phyloP scores from a whole-genome alignment of 1,140 invertebrate genomes.

The Tetranychus urticae region DNA sequence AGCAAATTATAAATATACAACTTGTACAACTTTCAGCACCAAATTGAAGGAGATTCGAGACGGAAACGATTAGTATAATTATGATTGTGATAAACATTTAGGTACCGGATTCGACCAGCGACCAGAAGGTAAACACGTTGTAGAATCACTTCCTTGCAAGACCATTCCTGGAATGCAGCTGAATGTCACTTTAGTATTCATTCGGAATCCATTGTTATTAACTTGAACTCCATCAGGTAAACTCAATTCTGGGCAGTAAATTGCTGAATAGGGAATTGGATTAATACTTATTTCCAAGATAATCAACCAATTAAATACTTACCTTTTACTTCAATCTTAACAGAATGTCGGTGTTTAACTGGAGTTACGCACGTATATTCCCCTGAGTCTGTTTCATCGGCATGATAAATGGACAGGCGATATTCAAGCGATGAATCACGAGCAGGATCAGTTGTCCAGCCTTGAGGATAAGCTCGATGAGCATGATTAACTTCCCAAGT shows the following conservation, averaged over 20 bases:
- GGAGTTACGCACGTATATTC: conserved; percentile 55
- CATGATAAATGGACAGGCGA: conserved; percentile 49
- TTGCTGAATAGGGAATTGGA: conserved; percentile 23
- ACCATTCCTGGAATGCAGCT: conserved; percentile 55
- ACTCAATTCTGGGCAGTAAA: conserved; percentile 43
- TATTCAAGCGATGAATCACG: conserved; percentile 52
- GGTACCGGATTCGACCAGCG: conserved; percentile 57
- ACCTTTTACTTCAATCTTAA: conserved; percentile 53
- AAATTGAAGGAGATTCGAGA: too few relatives aligned
- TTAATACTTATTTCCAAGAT: not conserved
- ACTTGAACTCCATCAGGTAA: conserved; percentile 39
- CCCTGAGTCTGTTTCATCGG: conserved; percentile 49
- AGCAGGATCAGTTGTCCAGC: conserved; percentile 50
- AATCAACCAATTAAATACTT: not conserved
- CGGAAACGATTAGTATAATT: too few relatives aligned
- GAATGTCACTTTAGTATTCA: conserved; percentile 45
- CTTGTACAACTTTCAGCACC: too few relatives aligned
- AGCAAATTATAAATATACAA: too few relatives aligned
- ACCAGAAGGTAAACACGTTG: conserved; percentile 47
- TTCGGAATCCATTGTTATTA: conserved; percentile 38
- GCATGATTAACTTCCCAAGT: conserved; percentile 49
- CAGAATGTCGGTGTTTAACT: conserved; percentile 44
- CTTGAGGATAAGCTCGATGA: conserved; percentile 43
- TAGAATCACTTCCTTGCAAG: conserved; percentile 41
- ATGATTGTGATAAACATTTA: conserved; percentile 26